Evolutionary conservation across 2,797 vertebrate species (phyloP), one percentile per base, ranked within the genome.

Genomic region (Benthosema pterotum): DNA sequence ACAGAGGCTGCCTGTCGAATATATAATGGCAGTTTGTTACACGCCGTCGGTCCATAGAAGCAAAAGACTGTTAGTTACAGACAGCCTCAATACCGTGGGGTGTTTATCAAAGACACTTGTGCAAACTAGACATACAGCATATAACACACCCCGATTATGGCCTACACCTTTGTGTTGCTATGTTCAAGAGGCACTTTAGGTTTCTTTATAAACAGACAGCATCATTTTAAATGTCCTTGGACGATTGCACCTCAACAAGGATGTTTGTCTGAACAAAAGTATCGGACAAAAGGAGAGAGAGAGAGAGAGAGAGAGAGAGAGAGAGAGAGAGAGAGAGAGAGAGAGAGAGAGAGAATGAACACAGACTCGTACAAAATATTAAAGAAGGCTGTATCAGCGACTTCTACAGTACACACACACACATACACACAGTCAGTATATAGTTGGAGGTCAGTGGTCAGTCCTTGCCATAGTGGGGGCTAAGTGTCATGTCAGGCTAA

Each of bases 401-500:
- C 32, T 38, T 38, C 32, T 38, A 7, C 8, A 38, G 25, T 54
- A 62, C 56, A 45, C 68, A 46, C 49, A 25, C 50, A 54, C 51
- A 13, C 42, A 63, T 53, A 60, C 46, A 64, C 62, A 59, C 47
- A 48, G 67, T 60, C 50, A 58, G 65, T 47, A 17, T 28, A 58
- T 54, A 54, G 85, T 80, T 89, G 69, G 52, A 89, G 93, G 94
- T 94, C 91, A 93, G 88, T 84, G 88, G 90, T 89, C 82, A 90
- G 93, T 94, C 93, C 93, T 93, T 89, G 83, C 82, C 83, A 91
- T 88, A 89, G 90, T 90, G 89, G 88, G 89, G 89, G 86, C 90
- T 89, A 78, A 80, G 85, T 64, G 91, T 91, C 92, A 93, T 88
- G 90, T 93, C 85, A 53, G 78, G 88, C 85, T 92, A 96, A 95